Evolutionary conservation across 2,888 invertebrate genomes (phyloP).

Genomic region (Pecten maximus): DNA sequence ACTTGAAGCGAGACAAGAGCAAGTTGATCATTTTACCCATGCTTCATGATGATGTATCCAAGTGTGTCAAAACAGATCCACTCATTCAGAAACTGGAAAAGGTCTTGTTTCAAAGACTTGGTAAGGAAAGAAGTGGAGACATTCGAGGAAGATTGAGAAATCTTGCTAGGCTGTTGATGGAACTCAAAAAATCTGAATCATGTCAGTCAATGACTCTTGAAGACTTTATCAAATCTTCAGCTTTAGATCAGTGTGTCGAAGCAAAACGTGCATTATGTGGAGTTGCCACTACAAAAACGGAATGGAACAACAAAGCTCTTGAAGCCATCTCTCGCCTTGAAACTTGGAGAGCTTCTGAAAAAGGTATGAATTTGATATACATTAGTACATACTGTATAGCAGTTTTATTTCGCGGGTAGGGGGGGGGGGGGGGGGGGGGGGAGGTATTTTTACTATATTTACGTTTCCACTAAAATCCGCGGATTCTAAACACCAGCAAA

Average conservation of each 20-base stretch:
- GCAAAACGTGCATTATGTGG: constrained; percentile 7
- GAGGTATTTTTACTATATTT: too few species aligned
- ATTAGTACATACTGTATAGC: too few species aligned
- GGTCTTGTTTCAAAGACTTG: constrained; percentile 13
- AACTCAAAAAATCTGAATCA: not conserved
- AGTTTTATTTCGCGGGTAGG: too few species aligned
- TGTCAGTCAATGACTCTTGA: not conserved
- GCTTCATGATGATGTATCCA: constrained; percentile 18
- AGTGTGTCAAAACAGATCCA: constrained; percentile 11
- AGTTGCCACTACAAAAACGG: not conserved
- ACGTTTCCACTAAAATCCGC: too few species aligned
- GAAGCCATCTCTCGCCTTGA: not conserved
- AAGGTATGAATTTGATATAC: constrained; percentile 26
- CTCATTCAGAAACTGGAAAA: constrained; percentile 6
- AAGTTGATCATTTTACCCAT: not conserved
- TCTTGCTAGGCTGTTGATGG: not conserved
- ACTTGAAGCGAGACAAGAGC: not conserved
- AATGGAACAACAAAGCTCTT: constrained; percentile 8
- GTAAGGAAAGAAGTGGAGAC: constrained; percentile 9
- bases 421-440: too few species aligned
- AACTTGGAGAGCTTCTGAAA: not conserved
- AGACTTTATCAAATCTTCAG: not conserved
- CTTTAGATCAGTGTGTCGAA: not conserved
- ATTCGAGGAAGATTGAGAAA: constrained; percentile 36
- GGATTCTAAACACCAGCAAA: too few species aligned